Conservation (phyloP, 2,797 vertebrate species). For the Spheniscus humboldti region DNA sequence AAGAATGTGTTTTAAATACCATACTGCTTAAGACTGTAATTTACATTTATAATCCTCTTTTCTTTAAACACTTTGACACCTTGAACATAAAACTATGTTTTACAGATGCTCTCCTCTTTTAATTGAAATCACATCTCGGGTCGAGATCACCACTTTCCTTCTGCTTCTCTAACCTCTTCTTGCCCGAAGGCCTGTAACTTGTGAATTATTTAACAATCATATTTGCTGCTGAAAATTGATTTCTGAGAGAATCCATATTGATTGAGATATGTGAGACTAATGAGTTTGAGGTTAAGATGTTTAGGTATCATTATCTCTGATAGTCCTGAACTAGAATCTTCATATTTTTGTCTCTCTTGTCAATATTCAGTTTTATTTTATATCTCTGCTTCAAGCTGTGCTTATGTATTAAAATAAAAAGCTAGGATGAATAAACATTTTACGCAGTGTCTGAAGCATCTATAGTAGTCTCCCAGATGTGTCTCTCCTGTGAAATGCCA, state of each 20-base stretch:
- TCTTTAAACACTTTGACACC: conserved; percentile 15
- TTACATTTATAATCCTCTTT: conserved; percentile 32
- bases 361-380: conserved; percentile 31
- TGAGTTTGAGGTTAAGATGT: conserved; percentile 77
- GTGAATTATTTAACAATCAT: conserved; percentile 84
- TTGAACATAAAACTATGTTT: conserved; percentile 47
- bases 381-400: not conserved
- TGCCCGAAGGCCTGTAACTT: conserved; percentile 73
- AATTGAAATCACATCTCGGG: conserved; percentile 73
- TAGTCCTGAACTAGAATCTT: conserved; percentile 52
- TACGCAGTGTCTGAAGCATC: not conserved
- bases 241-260: conserved; percentile 80
- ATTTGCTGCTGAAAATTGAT: conserved; percentile 81
- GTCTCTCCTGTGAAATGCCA: not conserved
- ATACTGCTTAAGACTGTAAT: not conserved
- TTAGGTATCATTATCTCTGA: conserved; percentile 69
- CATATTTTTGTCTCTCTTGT: conserved; percentile 44
- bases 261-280: conserved; percentile 79
- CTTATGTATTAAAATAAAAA: not conserved
- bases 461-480: not conserved
- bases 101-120: conserved; percentile 48
- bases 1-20: conserved; percentile 19
- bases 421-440: not conserved
- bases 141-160: conserved; percentile 67
- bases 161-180: conserved; percentile 69